phyloP scores from a whole-genome alignment of 1,140 invertebrate genomes.

The Drosophila grimshawi region DNA sequence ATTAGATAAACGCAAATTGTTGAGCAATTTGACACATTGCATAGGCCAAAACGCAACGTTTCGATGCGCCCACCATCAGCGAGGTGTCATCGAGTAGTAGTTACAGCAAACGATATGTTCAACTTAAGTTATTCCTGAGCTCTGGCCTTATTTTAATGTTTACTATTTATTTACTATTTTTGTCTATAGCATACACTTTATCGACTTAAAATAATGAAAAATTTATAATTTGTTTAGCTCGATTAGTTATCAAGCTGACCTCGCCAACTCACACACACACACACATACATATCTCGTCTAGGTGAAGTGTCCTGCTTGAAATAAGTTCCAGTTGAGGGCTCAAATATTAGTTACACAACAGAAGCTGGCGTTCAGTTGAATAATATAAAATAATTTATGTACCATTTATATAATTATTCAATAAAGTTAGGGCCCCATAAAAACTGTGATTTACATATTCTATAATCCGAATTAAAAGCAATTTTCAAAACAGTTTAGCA shows the following conservation, averaged over 20 bases:
- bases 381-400: too few relatives aligned
- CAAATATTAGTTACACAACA: not conserved
- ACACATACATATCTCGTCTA: not conserved
- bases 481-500: conserved; percentile 6
- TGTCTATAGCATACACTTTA: too few relatives aligned
- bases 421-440: not conserved
- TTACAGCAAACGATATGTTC: too few relatives aligned
- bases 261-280: not conserved
- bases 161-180: too few relatives aligned
- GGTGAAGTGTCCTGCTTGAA: conserved; percentile 12
- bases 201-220: too few relatives aligned
- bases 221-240: too few relatives aligned
- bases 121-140: too few relatives aligned
- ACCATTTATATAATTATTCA: not conserved
- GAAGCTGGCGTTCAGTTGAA: too few relatives aligned
- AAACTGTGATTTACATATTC: not conserved
- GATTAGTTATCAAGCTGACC: not conserved
- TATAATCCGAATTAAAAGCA: conserved; percentile 6
- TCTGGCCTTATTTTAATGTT: too few relatives aligned
- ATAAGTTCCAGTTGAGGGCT: conserved; percentile 1
- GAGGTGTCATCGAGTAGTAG: conserved; percentile 6
- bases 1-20: conserved; percentile 54
- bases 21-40: conserved; percentile 63
- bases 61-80: not conserved
- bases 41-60: conserved; percentile 8